Evolutionary conservation across 2,888 invertebrate genomes (phyloP), one percentile per base, ranked within the genome.

Genomic region (Standfussiana lucernea): DNA sequence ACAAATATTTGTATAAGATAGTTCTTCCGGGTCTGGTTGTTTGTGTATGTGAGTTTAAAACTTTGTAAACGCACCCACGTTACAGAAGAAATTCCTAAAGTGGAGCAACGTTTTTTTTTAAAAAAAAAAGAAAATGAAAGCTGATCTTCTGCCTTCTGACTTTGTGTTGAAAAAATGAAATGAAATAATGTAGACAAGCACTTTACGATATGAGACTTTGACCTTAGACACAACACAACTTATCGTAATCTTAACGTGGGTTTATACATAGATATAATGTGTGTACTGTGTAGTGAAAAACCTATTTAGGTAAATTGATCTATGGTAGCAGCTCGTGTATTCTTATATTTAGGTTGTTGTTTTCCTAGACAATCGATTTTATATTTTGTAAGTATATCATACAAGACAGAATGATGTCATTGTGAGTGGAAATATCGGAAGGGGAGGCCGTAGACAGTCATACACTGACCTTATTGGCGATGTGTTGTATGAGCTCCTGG

Each of bases 101-200:
- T 37, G 37, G 37, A 6, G 37, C 3, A 37, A 3, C 37, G 37
- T n/a, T n/a, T n/a, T n/a, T n/a, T n/a, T 6, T 37, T 37, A 37
- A 37, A 37, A 37, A 37, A 37, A 37, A 37, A 37, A 37, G n/a
- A n/a, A n/a, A n/a, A n/a, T n/a, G n/a, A 7, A 64, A 70, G 8
- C 24, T 32, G 2, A 24, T 0, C 75, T 82, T 84, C 80, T 74
- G 67, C 1, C 21, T 59, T 53, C 4, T 4, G 6, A 15, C 7
- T 45, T 61, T 24, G 5, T 61, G 21, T n/a, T 28, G 42, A 50
- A 71, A 66, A 61, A 15, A 68, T 65, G 59, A 71, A 75, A 71
- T 74, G 73, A 75, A 81, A 77, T 83, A 71, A 77, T 74, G 73
- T 71, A 81, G 85, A 85, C 85, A 83, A 83, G 77, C 83, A 85